Base-by-base conservation (phyloP, 2,113 vertebrate genomes). In the Probosciger aterrimus region DNA sequence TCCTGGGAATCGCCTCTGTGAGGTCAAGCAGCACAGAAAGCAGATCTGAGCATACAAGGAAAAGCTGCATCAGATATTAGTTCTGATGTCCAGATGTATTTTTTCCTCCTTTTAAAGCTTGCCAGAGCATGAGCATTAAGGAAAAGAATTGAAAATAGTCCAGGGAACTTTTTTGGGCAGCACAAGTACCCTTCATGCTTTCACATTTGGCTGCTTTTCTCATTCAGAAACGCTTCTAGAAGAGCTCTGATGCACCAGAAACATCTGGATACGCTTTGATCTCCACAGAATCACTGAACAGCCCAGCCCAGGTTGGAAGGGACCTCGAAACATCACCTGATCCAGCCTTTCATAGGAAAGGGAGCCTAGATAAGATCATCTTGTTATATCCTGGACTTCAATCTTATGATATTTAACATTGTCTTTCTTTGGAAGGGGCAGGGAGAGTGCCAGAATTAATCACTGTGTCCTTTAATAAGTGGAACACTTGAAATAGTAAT, bases 171-270 rank as follows among this genome's bases (percentile, higher is more conserved):
- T 65, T 79, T 4, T 3, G 24, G 10, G 33, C 49, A 75, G 69
- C 19, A 2, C 4, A 19, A 68, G 23, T 47, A 19, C 19, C 31
- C 28, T 19, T 11, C 14, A 5, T 3, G 27, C 1, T 0, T 15
- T 28, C 14, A 9, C 11, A 31, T 52, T 57, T 31, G 57, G 25
- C 50, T 63, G 22, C 10, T 33, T 12, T 18, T 53, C 60, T 52
- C 7, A 8, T 44, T 35, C 11, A 13, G 33, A 33, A n/a, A n/a
- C 33, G 33, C 33, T 59, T 23, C 33, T n/a, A n/a, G 55, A 77
- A 6, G 19, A 11, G 39, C 33, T 18, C 22, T 9, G 39, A 23
- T 33, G 20, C 12, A 18, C 30, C 37, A 79, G 44, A 37, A n/a
- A 25, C 4, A 2, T 30, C 35, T 39, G 12, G 50, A n/a, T 28